A percentile compares a stretch with the other conserved stretches of the same genome.
These are phyloP conservation scores for Myrmecobius fasciatus DNA, from an alignment of 2,113 vertebrate genomes.

Conservation along the genomic window DNA sequence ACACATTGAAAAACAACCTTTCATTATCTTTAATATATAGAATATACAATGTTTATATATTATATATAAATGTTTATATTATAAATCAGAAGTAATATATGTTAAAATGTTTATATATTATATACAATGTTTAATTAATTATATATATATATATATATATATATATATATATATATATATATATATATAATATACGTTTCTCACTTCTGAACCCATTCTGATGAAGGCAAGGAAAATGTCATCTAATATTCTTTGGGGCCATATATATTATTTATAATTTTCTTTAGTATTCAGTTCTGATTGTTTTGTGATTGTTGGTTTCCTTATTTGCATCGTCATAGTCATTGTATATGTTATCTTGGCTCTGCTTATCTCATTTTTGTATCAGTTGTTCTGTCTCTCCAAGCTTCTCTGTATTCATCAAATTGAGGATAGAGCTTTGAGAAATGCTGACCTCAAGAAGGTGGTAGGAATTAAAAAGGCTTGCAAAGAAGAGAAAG, in stretches of 20 bases:
- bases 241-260: not conserved
- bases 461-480: not conserved
- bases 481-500: not conserved
- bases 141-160: too few species aligned
- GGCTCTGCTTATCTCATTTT: not conserved
- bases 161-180: too few species aligned
- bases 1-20: not conserved
- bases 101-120: too few species aligned
- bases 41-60: too few species aligned
- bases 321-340: not conserved
- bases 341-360: not conserved
- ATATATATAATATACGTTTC: too few species aligned
- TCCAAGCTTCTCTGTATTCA: not conserved
- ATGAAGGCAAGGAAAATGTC: not conserved
- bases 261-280: not conserved
- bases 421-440: not conserved
- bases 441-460: not conserved
- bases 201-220: too few species aligned
- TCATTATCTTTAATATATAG: not conserved
- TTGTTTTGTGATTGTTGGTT: not conserved
- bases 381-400: not conserved
- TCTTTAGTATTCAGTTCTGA: not conserved
- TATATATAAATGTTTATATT: too few species aligned
- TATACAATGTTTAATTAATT: too few species aligned
- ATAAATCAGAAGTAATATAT: too few species aligned